Base-by-base conservation (phyloP, 2,888 invertebrate species). In the Drosophila suboccidentalis region DNA sequence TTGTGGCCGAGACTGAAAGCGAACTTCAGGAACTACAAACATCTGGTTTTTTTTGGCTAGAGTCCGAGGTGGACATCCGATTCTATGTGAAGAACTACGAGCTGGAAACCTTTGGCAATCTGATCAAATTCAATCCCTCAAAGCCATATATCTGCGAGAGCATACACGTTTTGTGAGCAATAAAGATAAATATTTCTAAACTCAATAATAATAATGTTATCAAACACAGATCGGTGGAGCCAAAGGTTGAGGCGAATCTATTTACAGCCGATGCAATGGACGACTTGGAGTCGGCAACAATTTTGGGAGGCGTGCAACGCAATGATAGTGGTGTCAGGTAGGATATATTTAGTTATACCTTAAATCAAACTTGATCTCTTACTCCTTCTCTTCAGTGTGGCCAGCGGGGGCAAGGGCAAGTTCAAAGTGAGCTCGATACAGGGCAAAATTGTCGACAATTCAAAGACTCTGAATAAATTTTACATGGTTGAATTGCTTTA, bases 1-100 rank as follows among this genome's bases (percentile, higher is more conserved):
- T 96, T 66, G 95, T 96, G 0, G 94, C 95, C 9, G 95, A 96
- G 57, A 15, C 70, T 1, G 66, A 54, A 32, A 70, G 74, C 11
- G 29, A 54, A 0, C n/a, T 5, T 1, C 39, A 78, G 39, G 68
- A 78, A 4, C 5, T 39, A 3, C 11, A 55, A 3, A 83, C 90
- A 0, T 68, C 81, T 0, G 89, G 91, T 2, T 92, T 92, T 49
- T 19, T 92, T 3, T 92, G 92, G 92, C 67, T 92, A 0, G 87
- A 84, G n/a, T 71, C 88, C 0, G 75, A 87, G 10, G 60, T 92
- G 1, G 74, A 91, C 41, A 75, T 87, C 0, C 46, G 62, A 0
- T 68, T 38, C 8, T 73, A 90, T 22, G 71, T 83, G 1, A 64
- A 71, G 3, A 90, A 90, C 62, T 92, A 87, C 15, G 84, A 92